phyloP scores from a whole-genome alignment of 2,888 invertebrate species.

The Dynastes grantii region DNA sequence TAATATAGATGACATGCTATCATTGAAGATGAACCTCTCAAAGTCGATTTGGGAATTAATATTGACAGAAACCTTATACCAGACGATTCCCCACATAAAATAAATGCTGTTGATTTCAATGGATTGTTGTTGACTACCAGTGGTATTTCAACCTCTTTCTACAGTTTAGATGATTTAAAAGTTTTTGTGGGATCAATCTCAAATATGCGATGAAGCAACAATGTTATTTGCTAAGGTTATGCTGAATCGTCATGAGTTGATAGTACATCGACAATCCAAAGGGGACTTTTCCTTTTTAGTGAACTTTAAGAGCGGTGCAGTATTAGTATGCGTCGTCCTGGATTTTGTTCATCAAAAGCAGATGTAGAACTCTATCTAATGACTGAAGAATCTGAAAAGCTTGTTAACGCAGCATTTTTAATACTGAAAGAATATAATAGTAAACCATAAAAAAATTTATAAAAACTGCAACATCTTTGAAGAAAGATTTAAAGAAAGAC shows the following conservation, averaged over 20 bases:
- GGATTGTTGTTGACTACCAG: constrained; percentile 27
- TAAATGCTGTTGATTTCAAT: constrained; percentile 44
- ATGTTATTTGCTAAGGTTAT: constrained; percentile 39
- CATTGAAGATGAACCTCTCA: constrained; percentile 42
- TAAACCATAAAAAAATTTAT: constrained; percentile 2
- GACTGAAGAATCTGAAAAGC: constrained; percentile 32
- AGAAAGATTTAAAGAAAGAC: not conserved
- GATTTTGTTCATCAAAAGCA: not conserved
- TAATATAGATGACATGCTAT: constrained; percentile 33
- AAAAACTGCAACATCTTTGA: not conserved
- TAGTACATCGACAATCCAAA: constrained; percentile 28
- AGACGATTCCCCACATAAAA: constrained; percentile 17
- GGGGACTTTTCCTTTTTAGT: constrained; percentile 46
- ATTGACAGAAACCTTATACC: constrained; percentile 3
- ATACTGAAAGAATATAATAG: constrained; percentile 3
- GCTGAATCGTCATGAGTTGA: constrained; percentile 40
- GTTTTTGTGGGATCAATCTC: constrained; percentile 40
- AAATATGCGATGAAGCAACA: constrained; percentile 27
- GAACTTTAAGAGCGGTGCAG: constrained; percentile 43
- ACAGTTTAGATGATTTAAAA: constrained; percentile 49
- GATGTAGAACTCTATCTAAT: constrained; percentile 28
- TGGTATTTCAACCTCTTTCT: constrained; percentile 48
- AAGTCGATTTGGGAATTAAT: constrained; percentile 21
- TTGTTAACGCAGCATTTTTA: constrained; percentile 30
- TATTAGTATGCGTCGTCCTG: constrained; percentile 34